Conservation (phyloP, 2,888 invertebrate species). For the Synergus laeviventris region DNA sequence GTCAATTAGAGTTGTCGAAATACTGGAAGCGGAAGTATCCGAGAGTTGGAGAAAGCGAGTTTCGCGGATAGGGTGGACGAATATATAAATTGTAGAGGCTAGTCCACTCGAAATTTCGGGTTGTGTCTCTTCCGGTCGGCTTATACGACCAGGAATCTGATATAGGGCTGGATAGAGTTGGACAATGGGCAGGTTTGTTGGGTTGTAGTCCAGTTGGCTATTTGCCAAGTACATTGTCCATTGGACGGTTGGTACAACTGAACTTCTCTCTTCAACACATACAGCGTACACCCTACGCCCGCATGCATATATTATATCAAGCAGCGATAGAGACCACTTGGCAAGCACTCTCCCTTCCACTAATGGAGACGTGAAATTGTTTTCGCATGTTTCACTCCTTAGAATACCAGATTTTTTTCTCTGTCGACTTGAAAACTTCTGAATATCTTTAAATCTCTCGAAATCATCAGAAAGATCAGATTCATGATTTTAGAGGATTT, state of each 20-base stretch:
- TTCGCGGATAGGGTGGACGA: conserved; percentile 41
- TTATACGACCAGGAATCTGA: conserved; percentile 59
- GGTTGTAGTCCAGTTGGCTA: conserved; percentile 64
- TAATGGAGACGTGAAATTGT: conserved; percentile 60
- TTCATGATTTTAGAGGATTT: background rate
- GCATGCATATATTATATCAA: conserved; percentile 59
- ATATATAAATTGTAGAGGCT: conserved; percentile 38
- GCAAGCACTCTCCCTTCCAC: conserved; percentile 53
- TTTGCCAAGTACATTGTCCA: conserved; percentile 69
- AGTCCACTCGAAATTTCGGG: conserved; percentile 42
- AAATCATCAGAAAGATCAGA: too few relatives aligned
- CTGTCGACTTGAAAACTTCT: background rate
- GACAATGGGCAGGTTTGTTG: conserved; percentile 69
- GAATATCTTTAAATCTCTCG: background rate
- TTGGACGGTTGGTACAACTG: conserved; percentile 61
- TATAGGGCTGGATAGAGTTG: conserved; percentile 60
- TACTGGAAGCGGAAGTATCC: conserved; percentile 24
- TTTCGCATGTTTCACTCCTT: conserved; percentile 51
- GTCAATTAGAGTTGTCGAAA: conserved; percentile 14
- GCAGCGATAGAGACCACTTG: conserved; percentile 62
- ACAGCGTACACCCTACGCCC: conserved; percentile 40
- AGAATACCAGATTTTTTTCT: conserved; percentile 2
- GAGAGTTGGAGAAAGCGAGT: conserved; percentile 29
- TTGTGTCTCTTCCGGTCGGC: conserved; percentile 56
- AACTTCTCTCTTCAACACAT: conserved; percentile 59